A percentile compares a stretch with the other conserved stretches of the same genome.
phyloP scores from a whole-genome alignment of 2,797 vertebrate genomes.

The Tolypeutes matacus region DNA sequence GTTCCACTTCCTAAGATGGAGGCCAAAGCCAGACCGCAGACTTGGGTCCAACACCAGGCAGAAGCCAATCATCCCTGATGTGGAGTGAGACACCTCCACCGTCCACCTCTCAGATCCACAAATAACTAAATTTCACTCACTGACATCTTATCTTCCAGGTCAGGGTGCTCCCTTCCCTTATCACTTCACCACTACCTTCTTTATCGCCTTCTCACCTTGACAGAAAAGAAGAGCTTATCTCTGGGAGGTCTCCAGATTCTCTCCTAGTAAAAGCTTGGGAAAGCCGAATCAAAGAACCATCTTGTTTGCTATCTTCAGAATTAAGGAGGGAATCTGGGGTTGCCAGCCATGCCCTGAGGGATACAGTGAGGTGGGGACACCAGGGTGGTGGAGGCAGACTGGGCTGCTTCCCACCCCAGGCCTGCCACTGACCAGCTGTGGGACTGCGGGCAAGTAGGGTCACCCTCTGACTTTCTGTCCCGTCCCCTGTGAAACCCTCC shows the following conservation, averaged over 20 bases:
- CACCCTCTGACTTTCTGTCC: neutral
- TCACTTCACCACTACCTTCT: too few relatives aligned
- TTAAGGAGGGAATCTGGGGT: neutral
- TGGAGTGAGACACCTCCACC: rapidly evolving
- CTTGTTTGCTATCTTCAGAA: neutral
- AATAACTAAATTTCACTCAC: neutral
- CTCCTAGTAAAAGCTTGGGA: neutral
- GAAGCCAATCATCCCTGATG: neutral
- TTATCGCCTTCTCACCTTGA: neutral
- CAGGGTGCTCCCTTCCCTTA: neutral
- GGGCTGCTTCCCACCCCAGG: neutral
- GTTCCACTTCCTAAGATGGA: neutral
- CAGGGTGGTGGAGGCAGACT: neutral
- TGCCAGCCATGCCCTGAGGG: neutral
- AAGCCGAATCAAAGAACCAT: neutral
- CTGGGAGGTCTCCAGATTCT: neutral
- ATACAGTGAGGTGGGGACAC: neutral
- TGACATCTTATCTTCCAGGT: neutral
- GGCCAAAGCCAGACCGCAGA: neutral
- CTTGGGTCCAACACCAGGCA: neutral
- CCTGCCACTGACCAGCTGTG: too few relatives aligned
- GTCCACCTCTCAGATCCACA: neutral
- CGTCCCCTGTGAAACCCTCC: neutral
- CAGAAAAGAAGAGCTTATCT: neutral
- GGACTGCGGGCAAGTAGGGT: neutral